Percentiles rank a stretch among this genome's conserved stretches.
phyloP scores from a whole-genome alignment of 2,888 invertebrate species.

The Drosophila falleni region DNA sequence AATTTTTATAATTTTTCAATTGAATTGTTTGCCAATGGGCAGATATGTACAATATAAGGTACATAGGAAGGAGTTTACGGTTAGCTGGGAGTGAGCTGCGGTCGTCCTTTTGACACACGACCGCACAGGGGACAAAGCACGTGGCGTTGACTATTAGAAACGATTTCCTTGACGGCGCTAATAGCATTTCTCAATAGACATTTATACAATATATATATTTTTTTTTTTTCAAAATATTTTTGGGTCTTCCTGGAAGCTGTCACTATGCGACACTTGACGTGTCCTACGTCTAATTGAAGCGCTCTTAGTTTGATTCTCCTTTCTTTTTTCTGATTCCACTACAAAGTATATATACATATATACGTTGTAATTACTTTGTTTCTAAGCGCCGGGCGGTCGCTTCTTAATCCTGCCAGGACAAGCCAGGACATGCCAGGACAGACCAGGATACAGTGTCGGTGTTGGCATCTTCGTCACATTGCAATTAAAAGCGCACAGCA shows the following conservation, averaged over 20 bases:
- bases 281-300: slow-evolving; percentile 58
- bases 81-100: slow-evolving; percentile 52
- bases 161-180: slow-evolving; percentile 77
- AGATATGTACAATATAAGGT: slow-evolving; percentile 22
- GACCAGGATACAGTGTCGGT: slow-evolving; percentile 26
- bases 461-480: slow-evolving; percentile 75
- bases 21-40: slow-evolving; percentile 62
- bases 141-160: slow-evolving; percentile 73
- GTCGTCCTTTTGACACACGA: slow-evolving; percentile 77
- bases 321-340: slow-evolving; percentile 1
- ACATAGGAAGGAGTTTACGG: not conserved
- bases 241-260: slow-evolving; percentile 51
- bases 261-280: slow-evolving; percentile 64
- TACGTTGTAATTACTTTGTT: slow-evolving; percentile 74
- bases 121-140: slow-evolving; percentile 64
- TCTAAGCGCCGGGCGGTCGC: slow-evolving; percentile 70
- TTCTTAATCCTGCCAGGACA: slow-evolving; percentile 49
- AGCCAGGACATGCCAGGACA: slow-evolving; percentile 5
- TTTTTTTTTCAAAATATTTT: slow-evolving; percentile 49
- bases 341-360: slow-evolving; percentile 2
- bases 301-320: slow-evolving; percentile 30
- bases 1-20: slow-evolving; percentile 82
- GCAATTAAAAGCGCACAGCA: slow-evolving; percentile 84
- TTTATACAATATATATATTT: slow-evolving; percentile 11
- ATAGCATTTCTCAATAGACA: slow-evolving; percentile 64